These are phyloP conservation scores for Scaeva pyrastri DNA, from an alignment of 2,888 invertebrate species.

Conservation along the genomic window DNA sequence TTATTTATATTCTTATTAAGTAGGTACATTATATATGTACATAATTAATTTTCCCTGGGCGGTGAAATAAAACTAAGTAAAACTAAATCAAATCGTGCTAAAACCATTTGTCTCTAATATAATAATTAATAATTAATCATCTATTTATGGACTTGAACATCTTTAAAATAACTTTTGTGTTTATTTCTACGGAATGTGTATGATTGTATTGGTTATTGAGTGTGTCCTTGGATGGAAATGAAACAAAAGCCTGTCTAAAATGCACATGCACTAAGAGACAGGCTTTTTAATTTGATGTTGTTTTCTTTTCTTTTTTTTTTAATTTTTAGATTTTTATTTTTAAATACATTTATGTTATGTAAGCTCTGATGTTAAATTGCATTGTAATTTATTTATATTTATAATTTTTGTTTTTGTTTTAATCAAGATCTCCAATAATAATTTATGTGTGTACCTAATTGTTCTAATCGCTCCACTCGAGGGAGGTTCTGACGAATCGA, in stretches of 20 bases:
- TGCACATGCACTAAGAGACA: constrained; percentile 76
- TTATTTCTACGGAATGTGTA: constrained; percentile 38
- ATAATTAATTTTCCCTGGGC: background rate
- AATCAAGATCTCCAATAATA: constrained; percentile 60
- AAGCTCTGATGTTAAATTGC: constrained; percentile 63
- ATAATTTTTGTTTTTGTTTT: constrained; percentile 56
- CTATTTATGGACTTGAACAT: constrained; percentile 28
- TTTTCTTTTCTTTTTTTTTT: too few species aligned
- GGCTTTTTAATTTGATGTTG: constrained; percentile 54
- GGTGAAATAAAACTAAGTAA: constrained; percentile 3
- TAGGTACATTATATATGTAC: background rate
- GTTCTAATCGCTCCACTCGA: constrained; percentile 82
- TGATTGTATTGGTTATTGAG: background rate
- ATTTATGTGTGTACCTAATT: constrained; percentile 81
- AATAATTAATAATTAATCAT: background rate
- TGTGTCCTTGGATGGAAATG: constrained; percentile 39
- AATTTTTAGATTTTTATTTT: constrained; percentile 14
- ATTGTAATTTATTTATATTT: constrained; percentile 36
- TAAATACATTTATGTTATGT: constrained; percentile 65
- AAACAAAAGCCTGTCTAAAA: constrained; percentile 61
- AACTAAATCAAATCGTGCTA: constrained; percentile 51
- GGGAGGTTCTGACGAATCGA: constrained; percentile 81
- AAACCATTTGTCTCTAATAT: constrained; percentile 34
- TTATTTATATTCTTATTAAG: constrained; percentile 59
- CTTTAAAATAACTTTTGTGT: constrained; percentile 53